These are phyloP conservation scores for Eucriotettix oculatus DNA, from an alignment of 2,888 invertebrate genomes.

Conservation along the genomic window DNA sequence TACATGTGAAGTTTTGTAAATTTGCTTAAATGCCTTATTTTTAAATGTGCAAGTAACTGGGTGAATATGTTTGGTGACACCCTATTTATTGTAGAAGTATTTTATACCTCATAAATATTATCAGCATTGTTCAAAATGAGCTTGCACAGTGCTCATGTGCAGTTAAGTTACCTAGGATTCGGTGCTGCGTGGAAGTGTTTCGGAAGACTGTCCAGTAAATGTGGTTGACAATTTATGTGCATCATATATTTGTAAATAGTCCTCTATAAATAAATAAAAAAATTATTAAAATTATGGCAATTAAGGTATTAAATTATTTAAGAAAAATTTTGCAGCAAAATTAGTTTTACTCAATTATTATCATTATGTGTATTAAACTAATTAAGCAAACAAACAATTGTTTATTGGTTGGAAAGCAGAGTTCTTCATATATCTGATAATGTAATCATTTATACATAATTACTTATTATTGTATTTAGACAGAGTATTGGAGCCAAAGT, in stretches of 20 bases:
- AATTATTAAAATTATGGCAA: constrained; percentile 7
- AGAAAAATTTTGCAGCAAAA: constrained; percentile 10
- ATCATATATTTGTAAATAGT: constrained; percentile 6
- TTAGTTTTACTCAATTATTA: constrained; percentile 4
- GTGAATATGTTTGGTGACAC: neutral
- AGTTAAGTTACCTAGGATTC: constrained; percentile 3
- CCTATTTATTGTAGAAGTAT: neutral
- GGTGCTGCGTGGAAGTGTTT: neutral
- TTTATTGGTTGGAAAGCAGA: constrained; percentile 12
- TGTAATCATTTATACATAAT: constrained; percentile 5
- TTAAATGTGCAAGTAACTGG: neutral
- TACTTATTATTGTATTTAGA: neutral
- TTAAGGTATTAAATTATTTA: constrained; percentile 12
- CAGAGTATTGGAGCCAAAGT: constrained; percentile 6
- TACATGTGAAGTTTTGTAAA: constrained; percentile 1
- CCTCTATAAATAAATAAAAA: constrained; percentile 1
- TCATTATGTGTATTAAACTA: constrained; percentile 1
- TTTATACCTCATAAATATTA: neutral
- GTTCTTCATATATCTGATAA: constrained; percentile 5
- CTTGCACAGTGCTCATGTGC: neutral
- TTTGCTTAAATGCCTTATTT: constrained; percentile 6
- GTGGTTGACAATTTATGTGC: neutral
- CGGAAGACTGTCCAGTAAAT: neutral
- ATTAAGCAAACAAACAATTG: neutral
- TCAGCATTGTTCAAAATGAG: neutral